A percentile compares a stretch with the other conserved stretches of the same genome.
phyloP scores from a whole-genome alignment of 2,797 vertebrate species.

The Sebastes nivosus region DNA sequence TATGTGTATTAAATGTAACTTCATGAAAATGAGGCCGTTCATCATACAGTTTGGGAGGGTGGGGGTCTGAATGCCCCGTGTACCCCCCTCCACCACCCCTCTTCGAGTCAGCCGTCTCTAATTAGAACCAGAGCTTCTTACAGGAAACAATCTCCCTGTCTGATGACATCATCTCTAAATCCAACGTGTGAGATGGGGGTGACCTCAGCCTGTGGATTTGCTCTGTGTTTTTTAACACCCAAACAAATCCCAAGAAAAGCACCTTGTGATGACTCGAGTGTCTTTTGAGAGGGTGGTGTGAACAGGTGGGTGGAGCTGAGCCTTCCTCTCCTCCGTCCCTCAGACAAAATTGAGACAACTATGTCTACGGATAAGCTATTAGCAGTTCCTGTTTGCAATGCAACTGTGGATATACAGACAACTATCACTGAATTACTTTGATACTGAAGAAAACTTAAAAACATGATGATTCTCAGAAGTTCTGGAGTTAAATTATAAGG shows the following conservation, averaged over 20 bases:
- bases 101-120: constrained; percentile 50
- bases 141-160: constrained; percentile 76
- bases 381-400: background rate
- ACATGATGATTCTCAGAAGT: background rate
- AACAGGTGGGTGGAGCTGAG: constrained; percentile 48
- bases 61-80: constrained; percentile 33
- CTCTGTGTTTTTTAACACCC: constrained; percentile 63
- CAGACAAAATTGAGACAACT: too few species aligned
- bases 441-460: background rate
- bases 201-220: constrained; percentile 73
- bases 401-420: background rate
- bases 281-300: constrained; percentile 44
- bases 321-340: constrained; percentile 8
- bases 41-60: background rate
- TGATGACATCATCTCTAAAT: constrained; percentile 76
- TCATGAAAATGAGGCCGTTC: background rate
- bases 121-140: constrained; percentile 78
- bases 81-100: constrained; percentile 1
- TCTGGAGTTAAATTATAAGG: background rate
- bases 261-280: constrained; percentile 52
- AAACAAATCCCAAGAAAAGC: constrained; percentile 68
- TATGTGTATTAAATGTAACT: background rate
- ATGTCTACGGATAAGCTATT: background rate
- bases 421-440: background rate
- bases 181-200: constrained; percentile 60